phyloP scores from a whole-genome alignment of 2,888 invertebrate species.

The Bhutanitis thaidina region DNA sequence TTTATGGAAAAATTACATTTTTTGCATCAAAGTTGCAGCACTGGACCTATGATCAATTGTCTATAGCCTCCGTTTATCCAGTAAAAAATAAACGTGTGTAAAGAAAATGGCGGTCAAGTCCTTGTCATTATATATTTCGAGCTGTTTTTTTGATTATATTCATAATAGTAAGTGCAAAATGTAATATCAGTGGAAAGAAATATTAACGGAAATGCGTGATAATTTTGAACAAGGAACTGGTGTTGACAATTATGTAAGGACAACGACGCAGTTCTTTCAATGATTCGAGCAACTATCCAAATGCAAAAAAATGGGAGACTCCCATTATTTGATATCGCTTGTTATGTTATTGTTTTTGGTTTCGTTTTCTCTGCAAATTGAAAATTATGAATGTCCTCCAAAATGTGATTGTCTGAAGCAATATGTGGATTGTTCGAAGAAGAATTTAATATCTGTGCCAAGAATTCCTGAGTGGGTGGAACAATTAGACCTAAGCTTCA shows the following conservation, averaged over 20 bases:
- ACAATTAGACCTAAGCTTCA: conserved; percentile 83
- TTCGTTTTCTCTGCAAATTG: conserved; percentile 49
- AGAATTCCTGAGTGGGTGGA: conserved; percentile 88
- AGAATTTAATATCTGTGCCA: conserved; percentile 85
- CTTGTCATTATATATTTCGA: conserved; percentile 54
- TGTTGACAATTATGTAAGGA: conserved; percentile 65
- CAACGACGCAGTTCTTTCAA: conserved; percentile 45
- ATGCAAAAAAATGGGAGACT: conserved; percentile 75
- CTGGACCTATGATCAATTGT: no score
- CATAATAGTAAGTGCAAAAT: conserved; percentile 44
- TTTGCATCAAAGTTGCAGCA: no score
- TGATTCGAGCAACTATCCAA: conserved; percentile 57
- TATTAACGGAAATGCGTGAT: conserved; percentile 44
- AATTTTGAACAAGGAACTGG: conserved; percentile 35
- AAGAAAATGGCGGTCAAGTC: conserved; percentile 67
- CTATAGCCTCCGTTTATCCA: no score
- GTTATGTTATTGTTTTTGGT: conserved; percentile 49
- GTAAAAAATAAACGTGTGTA: conserved; percentile 18
- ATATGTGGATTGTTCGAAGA: conserved; percentile 87
- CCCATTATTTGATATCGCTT: conserved; percentile 63
- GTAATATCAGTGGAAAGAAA: conserved; percentile 43
- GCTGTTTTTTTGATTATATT: conserved; percentile 43
- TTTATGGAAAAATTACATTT: no score
- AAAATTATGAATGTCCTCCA: conserved; percentile 81
- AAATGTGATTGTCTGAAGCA: conserved; percentile 86